Evolutionary conservation across 2,113 vertebrate genomes (phyloP).

Genomic region (Albula glossodonta): DNA sequence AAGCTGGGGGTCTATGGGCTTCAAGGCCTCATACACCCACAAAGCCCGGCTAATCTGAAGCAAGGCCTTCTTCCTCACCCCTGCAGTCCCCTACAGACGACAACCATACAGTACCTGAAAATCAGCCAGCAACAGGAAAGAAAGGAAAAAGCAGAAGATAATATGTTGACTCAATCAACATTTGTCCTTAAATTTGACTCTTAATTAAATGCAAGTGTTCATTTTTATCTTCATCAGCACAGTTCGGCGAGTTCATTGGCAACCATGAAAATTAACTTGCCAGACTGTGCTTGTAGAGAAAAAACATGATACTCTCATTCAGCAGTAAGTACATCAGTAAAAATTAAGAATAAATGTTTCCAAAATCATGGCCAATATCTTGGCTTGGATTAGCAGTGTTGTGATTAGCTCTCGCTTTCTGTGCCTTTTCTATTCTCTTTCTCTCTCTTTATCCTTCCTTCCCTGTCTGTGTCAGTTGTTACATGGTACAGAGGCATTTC

Average conservation of each 20-base stretch:
- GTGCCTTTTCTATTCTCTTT: background rate
- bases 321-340: too few relatives aligned
- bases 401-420: background rate
- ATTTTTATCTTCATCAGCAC: too few relatives aligned
- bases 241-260: too few relatives aligned
- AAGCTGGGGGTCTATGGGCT: background rate
- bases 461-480: background rate
- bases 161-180: constrained; percentile 8
- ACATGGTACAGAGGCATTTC: background rate
- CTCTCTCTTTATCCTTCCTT: background rate
- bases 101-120: background rate
- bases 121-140: constrained; percentile 1
- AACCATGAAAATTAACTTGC: too few relatives aligned
- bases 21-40: too few relatives aligned
- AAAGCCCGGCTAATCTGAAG: background rate
- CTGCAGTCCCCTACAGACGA: constrained; percentile 1
- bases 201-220: too few relatives aligned
- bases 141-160: constrained; percentile 8
- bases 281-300: too few relatives aligned
- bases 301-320: too few relatives aligned
- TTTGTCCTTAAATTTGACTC: background rate
- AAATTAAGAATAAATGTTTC: too few relatives aligned
- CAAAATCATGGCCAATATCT: too few relatives aligned
- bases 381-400: too few relatives aligned
- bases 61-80: background rate